Base-by-base conservation (phyloP, 2,888 invertebrate genomes). In the Aricia artaxerxes region DNA sequence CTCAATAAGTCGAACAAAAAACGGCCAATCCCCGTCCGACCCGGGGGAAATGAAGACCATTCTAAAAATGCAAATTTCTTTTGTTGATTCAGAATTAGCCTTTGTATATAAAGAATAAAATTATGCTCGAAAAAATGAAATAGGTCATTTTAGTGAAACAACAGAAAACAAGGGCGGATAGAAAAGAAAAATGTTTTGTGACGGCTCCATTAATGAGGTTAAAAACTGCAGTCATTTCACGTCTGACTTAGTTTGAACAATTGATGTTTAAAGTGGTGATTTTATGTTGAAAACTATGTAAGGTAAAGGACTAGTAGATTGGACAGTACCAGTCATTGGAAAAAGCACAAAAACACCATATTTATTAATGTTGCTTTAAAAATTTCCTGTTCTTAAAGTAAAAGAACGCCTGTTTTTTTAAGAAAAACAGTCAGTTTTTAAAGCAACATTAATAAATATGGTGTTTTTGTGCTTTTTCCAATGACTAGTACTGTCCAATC, bases 21-120 rank as follows among this genome's bases (percentile, higher is more conserved):
- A 87, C 86, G 83, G 86, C 86, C 85, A 85, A 84, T 85, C 84
- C 84, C 84, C 79, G 81, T 82, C 80, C 81, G 82, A 82, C 84
- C 83, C 82, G 78, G 38, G 82, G 83, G 82, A 85, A 84, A 84
- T 83, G 84, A 81, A 83, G 82, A 83, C 81, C 83, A 82, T 84
- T 85, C 80, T 82, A 81, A 79, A 83, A 84, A 85, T 84, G 84
- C 82, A 82, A 85, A 85, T 84, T 84, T 82, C 81, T 82, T 81
- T 78, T 77, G 79, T 80, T 78, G 79, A 82, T 79, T 79, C 78
- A 81, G 81, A 83, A 83, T 83, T 82, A 82, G 80, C 83, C 78
- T 78, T 80, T 79, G 78, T 77, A 82, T 79, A 79, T 82, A 80
- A 82, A 83, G 79, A 82, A 80, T 61, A 80, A 79, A 80, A 83